These are phyloP conservation scores for Pterophyllum scalare DNA, from an alignment of 2,113 vertebrate genomes.

Conservation along the genomic window DNA sequence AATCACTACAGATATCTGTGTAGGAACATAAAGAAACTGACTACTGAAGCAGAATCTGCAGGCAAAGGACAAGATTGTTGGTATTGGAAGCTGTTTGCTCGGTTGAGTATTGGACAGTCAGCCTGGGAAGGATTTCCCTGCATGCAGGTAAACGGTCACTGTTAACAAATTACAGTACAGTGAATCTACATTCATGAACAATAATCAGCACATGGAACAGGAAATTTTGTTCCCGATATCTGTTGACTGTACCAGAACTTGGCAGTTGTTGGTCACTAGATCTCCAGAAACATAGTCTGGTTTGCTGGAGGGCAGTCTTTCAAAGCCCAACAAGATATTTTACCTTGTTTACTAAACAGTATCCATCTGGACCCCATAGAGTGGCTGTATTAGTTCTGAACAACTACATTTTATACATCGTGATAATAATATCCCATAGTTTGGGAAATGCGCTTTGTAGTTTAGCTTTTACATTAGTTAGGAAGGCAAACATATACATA, in stretches of 20 bases:
- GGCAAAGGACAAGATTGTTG: not conserved
- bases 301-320: not conserved
- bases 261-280: fast-evolving
- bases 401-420: not conserved
- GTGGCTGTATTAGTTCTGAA: not conserved
- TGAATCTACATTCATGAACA: not conserved
- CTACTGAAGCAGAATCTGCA: not conserved
- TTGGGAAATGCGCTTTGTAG: not conserved
- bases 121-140: not conserved
- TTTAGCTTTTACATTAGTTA: not conserved
- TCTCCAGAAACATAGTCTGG: not conserved
- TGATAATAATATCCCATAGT: not conserved
- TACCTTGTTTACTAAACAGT: not conserved
- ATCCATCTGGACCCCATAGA: not conserved
- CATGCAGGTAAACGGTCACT: no score
- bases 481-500: not conserved
- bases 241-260: not conserved
- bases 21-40: not conserved
- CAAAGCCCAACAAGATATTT: not conserved
- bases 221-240: not conserved
- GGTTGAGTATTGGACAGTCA: not conserved
- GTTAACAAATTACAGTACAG: no score
- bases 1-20: not conserved
- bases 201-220: not conserved
- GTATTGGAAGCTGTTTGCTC: not conserved